phyloP scores from a whole-genome alignment of 2,113 vertebrate genomes.

The Lophochroa leadbeateri region DNA sequence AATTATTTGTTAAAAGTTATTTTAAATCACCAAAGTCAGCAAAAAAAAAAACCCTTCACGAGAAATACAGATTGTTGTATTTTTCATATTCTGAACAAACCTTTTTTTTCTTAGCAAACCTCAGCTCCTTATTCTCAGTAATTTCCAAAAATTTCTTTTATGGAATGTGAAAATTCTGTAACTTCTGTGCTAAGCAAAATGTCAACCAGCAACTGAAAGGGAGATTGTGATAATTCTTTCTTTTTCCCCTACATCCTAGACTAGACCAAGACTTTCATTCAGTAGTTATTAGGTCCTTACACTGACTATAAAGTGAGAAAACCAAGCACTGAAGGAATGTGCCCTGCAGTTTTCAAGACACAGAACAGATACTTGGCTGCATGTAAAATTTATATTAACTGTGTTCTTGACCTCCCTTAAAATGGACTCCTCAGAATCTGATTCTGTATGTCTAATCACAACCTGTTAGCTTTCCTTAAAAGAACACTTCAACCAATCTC shows the following conservation, averaged over 20 bases:
- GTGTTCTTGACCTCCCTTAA: not conserved
- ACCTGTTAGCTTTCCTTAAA: not conserved
- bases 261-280: not conserved
- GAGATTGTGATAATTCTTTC: not conserved
- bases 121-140: not conserved
- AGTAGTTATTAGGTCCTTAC: not conserved
- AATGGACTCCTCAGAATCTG: not conserved
- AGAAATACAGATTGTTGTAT: not conserved
- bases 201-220: not conserved
- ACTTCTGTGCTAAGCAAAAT: not conserved
- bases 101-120: not conserved
- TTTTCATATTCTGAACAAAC: not conserved
- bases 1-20: not conserved
- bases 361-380: not conserved
- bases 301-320: not conserved
- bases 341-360: not conserved
- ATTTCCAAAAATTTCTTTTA: not conserved
- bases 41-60: fast-evolving
- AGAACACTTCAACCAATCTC: not conserved
- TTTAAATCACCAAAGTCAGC: not conserved
- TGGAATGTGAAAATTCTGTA: not conserved
- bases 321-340: not conserved
- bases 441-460: not conserved
- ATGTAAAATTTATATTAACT: not conserved
- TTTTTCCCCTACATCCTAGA: not conserved